Base-by-base conservation (phyloP, 1,140 invertebrate genomes). In the Achatina immaculata region DNA sequence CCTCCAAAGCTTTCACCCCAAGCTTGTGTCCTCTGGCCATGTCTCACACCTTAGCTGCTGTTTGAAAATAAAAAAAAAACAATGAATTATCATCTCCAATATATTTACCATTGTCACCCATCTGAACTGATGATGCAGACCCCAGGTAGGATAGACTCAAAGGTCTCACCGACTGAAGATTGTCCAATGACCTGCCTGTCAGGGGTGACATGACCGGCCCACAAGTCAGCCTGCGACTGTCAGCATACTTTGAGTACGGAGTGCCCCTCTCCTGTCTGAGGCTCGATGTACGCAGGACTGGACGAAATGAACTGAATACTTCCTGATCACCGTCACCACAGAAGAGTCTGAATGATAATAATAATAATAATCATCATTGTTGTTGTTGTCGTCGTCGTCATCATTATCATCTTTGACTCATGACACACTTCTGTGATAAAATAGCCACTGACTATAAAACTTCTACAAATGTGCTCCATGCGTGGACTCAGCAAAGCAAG, bases 251-350 rank as follows among this genome's bases (percentile, higher is more conserved):
- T n/a, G 36, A 65, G 24, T 21, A 31, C 4, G 74, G 51, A 24
- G 42, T 75, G 7, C 42, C 38, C 48, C 58, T n/a, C 21, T 78
- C 76, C 21, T 48, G 76, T 31, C 68, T 78, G 1, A 68, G 62
- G 19, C 58, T 68, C 19, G 62, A 43, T n/a, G 76, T 11, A 14
- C 76, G 58, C 2, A 45, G 4, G 1, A 78, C 76, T 55, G 76
- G 76, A 7, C 42, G 62, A 1, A 62, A 14, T 1, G 43, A n/a
- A 14, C 4, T 7, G 16, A 43, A 42, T 16, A 45, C 6, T 21
- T 78, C 76, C 40, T 68, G 34, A 42, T 68, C 65, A 3, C 65
- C 65, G 2, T 78, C 76, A 28, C 76, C 76, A 68, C 74, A 45
- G n/a, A 76, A 65, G 19, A 76, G 40, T n/a, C 74, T 62, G 11